phyloP scores from a whole-genome alignment of 2,797 vertebrate species.

The Crossoptilon crossoptilon region DNA sequence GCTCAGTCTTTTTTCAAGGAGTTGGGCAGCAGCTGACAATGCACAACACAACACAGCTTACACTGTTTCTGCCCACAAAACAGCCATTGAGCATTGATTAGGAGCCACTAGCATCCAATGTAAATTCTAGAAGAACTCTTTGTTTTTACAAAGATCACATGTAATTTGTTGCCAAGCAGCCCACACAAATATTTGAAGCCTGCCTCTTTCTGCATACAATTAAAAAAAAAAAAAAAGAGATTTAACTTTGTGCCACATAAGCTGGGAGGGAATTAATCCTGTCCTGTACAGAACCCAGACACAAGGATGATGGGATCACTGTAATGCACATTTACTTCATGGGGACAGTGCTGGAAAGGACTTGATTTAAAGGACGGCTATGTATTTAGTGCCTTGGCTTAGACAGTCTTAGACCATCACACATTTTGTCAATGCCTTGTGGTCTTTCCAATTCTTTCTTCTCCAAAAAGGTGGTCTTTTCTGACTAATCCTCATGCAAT shows the following conservation, averaged over 20 bases:
- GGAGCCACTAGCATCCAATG: slow-evolving; percentile 29
- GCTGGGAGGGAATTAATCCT: slow-evolving; percentile 40
- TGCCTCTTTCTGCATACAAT: slow-evolving; percentile 40
- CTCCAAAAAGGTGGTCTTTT: background rate
- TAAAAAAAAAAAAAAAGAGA: background rate
- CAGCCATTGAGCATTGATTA: slow-evolving; percentile 39
- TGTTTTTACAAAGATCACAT: slow-evolving; percentile 67
- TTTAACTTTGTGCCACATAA: slow-evolving; percentile 22
- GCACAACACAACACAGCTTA: slow-evolving; percentile 12
- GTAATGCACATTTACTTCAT: fast-evolving
- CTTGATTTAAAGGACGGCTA: background rate
- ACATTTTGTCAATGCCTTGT: background rate
- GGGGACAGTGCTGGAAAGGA: background rate
- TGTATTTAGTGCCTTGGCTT: background rate
- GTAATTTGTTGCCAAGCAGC: slow-evolving; percentile 63
- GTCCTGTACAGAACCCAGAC: background rate
- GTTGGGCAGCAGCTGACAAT: slow-evolving; percentile 44
- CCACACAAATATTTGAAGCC: slow-evolving; percentile 77
- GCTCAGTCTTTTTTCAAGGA: background rate
- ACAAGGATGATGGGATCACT: background rate
- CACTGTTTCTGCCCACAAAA: slow-evolving; percentile 55
- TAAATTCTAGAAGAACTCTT: slow-evolving; percentile 67
- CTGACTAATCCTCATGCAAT: background rate
- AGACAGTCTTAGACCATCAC: background rate
- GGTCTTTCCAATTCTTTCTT: background rate